Conservation (phyloP, 2,888 invertebrate species). For the Arrhopalites spinosus region DNA sequence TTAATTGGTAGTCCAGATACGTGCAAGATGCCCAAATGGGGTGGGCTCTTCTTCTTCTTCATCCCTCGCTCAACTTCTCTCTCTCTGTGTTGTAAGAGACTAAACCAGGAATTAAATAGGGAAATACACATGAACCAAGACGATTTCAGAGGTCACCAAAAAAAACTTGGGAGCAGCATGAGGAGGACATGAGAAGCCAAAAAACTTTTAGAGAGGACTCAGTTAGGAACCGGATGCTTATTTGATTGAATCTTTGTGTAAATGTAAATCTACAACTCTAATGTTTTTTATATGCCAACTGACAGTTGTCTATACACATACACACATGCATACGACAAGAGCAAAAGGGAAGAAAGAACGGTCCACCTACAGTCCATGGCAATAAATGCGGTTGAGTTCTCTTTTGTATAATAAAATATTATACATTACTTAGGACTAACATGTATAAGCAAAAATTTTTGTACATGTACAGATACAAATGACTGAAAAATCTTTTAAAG, state of each 20-base stretch:
- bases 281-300: neutral
- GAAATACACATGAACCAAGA: neutral
- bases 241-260: constrained; percentile 7
- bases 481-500: no score
- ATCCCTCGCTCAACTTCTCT: neutral
- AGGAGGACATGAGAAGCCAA: neutral
- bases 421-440: no score
- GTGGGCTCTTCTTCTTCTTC: no score
- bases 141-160: no score
- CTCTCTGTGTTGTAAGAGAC: neutral
- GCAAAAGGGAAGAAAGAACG: neutral
- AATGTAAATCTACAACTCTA: no score
- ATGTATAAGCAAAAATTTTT: no score
- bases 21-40: constrained; percentile 11
- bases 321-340: no score
- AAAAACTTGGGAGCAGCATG: neutral
- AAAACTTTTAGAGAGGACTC: no score
- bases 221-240: constrained; percentile 15
- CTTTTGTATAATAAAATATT: neutral
- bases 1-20: constrained; percentile 9
- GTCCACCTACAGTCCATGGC: neutral
- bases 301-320: neutral
- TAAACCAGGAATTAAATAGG: neutral
- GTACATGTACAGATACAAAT: no score
- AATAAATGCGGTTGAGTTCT: neutral